Evolutionary conservation across 2,888 invertebrate species (phyloP).

Genomic region (Hipparchia semele): DNA sequence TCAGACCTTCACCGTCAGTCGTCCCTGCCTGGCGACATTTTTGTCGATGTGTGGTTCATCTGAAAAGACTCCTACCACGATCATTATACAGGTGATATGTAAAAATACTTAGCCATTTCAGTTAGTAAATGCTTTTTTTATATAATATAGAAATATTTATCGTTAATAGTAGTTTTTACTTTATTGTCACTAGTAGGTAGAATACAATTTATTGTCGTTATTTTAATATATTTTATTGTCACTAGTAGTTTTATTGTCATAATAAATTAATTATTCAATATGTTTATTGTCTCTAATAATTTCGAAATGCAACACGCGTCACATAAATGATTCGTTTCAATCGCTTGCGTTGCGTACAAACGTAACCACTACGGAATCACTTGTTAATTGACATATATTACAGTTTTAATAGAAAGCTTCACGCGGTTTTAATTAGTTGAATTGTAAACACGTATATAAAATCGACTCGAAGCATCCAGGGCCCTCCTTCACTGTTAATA

Average conservation of each 20-base stretch:
- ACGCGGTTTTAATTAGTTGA: background rate
- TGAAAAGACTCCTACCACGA: background rate
- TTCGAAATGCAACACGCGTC: background rate
- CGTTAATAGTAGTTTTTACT: conserved; percentile 40
- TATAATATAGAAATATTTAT: conserved; percentile 33
- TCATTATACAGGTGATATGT: conserved; percentile 45
- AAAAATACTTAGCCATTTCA: conserved; percentile 63
- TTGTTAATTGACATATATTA: conserved; percentile 6
- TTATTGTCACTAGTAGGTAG: conserved; percentile 45
- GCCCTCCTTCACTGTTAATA: background rate
- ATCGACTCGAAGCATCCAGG: background rate
- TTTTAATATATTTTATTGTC: conserved; percentile 28
- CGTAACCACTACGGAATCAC: conserved; percentile 7
- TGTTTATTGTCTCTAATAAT: background rate
- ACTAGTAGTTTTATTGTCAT: conserved; percentile 10
- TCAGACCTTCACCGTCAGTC: background rate
- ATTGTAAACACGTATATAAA: background rate
- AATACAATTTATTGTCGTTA: conserved; percentile 22
- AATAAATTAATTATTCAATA: background rate
- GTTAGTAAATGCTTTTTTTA: conserved; percentile 15
- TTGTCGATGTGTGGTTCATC: background rate
- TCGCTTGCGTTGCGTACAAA: background rate
- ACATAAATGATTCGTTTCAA: background rate
- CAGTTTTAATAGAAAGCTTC: background rate
- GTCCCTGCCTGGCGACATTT: background rate